phyloP scores from a whole-genome alignment of 2,888 invertebrate genomes.

The Cyclophora albipunctata region DNA sequence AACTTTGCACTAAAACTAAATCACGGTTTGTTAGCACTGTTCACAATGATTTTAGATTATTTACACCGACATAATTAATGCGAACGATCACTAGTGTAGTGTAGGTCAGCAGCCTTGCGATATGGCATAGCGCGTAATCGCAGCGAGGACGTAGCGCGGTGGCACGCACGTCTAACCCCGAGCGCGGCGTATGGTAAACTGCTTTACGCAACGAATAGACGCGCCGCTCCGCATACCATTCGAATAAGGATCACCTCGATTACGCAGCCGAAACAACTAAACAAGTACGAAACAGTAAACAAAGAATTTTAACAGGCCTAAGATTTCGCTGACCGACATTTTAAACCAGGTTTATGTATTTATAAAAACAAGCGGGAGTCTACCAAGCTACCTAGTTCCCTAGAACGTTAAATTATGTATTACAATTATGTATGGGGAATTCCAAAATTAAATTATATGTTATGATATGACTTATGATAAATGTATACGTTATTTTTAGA shows the following conservation, averaged over 20 bases:
- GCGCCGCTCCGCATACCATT: slow-evolving; percentile 56
- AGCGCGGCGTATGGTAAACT: slow-evolving; percentile 43
- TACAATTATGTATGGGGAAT: neutral
- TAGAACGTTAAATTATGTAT: neutral
- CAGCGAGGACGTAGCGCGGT: slow-evolving; percentile 31
- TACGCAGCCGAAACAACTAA: slow-evolving; percentile 53
- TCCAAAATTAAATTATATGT: no score
- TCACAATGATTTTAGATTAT: slow-evolving; percentile 34
- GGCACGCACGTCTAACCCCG: slow-evolving; percentile 41
- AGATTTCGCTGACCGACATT: slow-evolving; percentile 38
- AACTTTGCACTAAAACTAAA: slow-evolving; percentile 36
- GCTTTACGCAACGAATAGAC: slow-evolving; percentile 51
- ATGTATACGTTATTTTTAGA: no score
- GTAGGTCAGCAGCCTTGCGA: slow-evolving; percentile 40
- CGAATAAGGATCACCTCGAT: slow-evolving; percentile 66
- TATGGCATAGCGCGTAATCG: slow-evolving; percentile 46
- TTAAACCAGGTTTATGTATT: slow-evolving; percentile 23
- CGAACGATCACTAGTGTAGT: slow-evolving; percentile 35
- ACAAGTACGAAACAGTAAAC: slow-evolving; percentile 52
- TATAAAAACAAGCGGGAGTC: slow-evolving; percentile 21
- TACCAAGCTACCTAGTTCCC: slow-evolving; percentile 10
- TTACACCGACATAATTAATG: slow-evolving; percentile 46
- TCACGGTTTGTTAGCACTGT: slow-evolving; percentile 24
- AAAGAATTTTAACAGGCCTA: slow-evolving; percentile 38
- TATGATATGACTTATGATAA: no score